Evolutionary conservation across 2,113 vertebrate species (phyloP), one percentile per base, ranked within the genome.

Genomic region (Lynx canadensis): DNA sequence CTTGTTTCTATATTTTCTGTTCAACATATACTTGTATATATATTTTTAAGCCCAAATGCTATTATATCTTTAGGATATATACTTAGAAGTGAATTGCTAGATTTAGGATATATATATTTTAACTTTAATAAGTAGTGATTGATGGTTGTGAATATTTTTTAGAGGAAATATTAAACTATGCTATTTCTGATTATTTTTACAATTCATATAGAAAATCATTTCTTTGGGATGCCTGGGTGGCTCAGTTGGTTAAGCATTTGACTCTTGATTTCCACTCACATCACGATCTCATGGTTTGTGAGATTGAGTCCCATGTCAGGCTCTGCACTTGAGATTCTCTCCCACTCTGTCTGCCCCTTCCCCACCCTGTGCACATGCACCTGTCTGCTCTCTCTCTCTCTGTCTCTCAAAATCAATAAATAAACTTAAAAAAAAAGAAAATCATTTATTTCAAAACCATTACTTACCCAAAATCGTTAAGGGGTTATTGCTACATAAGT

Each of bases 61-160:
- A 65, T 78, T 78, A 66, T 41, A 36, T 57, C 16, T 91, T 1
- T 36, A 60, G 19, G 41, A 31, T 74, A 41, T 84, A 94, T 68
- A 87, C 3, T 79, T 93, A 31, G 25, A 60, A 92, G 13, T 76
- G n/a, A 91, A 78, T 36, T 91, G 10, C 41, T 96, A 45, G 48
- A 80, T 63, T 89, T 89, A 91, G 21, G 4, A 65, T 74, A 69
- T 41, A 29, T 33, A 1, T 69, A 19, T 91, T 88, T 85, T 69
- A 45, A 69, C 74, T 93, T 87, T 84, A 80, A 74, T 78, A 83
- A 92, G 79, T 90, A 60, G 10, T 86, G 68, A 71, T 41, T 83
- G 19, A 50, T 88, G 13, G 88, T 80, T 19, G 57, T 69, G 29
- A 94, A 36, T 57, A 83, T 80, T 78, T 96, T 89, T 89, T 55